A percentile compares a stretch with the other conserved stretches of the same genome.
Conservation (phyloP, 2,113 vertebrate genomes). For the Chloebia gouldiae region DNA sequence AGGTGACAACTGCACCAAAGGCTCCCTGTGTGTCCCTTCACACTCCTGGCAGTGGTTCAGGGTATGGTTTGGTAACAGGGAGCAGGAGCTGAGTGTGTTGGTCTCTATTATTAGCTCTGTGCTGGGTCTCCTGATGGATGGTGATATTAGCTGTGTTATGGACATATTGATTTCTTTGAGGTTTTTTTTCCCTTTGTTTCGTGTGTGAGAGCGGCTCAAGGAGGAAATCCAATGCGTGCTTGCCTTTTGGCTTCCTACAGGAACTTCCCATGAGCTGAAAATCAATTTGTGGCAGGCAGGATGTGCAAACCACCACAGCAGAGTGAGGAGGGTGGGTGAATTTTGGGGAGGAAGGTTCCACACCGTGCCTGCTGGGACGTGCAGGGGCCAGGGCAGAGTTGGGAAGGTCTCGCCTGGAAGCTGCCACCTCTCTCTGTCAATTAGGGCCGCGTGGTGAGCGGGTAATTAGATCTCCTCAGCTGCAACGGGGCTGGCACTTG, state of each 20-base stretch:
- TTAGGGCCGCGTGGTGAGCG: neutral
- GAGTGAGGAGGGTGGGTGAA: neutral
- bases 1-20: rapidly evolving
- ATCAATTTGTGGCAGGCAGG: neutral
- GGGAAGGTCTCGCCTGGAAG: neutral
- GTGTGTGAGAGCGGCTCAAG: rapidly evolving
- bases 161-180: constrained; percentile 2
- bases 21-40: neutral
- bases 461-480: constrained; percentile 50
- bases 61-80: neutral
- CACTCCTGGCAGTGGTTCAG: neutral
- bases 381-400: neutral
- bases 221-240: neutral
- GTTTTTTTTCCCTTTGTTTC: neutral
- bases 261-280: neutral
- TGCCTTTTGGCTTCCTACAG: neutral
- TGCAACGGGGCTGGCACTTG: constrained; percentile 26
- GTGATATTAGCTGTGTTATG: neutral
- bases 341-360: neutral
- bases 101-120: neutral
- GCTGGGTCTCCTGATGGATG: neutral
- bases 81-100: neutral
- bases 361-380: rapidly evolving
- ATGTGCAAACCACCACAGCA: neutral
- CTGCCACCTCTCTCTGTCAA: constrained; percentile 18